Base-by-base conservation (phyloP, 1,140 invertebrate species). In the Scylla paramamosain region DNA sequence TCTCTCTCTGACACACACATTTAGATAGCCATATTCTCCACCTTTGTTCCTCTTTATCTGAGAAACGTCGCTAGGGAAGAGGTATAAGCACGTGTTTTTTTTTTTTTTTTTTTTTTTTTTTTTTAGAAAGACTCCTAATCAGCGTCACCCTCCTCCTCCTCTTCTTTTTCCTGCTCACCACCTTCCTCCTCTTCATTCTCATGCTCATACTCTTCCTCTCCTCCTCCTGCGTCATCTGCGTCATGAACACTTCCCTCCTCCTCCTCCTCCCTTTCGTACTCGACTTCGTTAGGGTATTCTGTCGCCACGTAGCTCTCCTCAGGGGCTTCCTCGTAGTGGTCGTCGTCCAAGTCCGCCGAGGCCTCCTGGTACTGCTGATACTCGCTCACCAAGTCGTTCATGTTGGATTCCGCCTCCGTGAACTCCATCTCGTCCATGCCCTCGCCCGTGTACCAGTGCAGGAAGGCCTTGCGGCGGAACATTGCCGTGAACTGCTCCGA, bases 341-440 rank as follows among this genome's bases (percentile, higher is more conserved):
- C 98, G 96, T 98, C 98, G 4, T 98, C 98, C 95, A 98, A 98
- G 96, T 98, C 98, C 48, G 98, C 98, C 16, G 98, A 98, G 45
- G 98, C 98, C 96, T 98, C 98, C 96, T 99, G 98, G 97, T 99
- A 99, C 97, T 99, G 98, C 97, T 99, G 99, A 97, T 99, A 99
- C 96, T 99, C 98, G 95, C 98, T 98, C 97, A 99, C 99, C 96
- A 98, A 96, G 96, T 98, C 98, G 96, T 98, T 98, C 98, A 98
- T 98, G 97, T 98, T 98, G 88, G 97, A 98, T 96, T 98, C 98
- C 29, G 98, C 98, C 97, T 98, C 98, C 90, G 98, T 98, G 97
- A 98, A 98, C 97, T 98, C 97, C 97, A 97, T 97, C 96, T 97
- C 97, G 95, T 97, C 97, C 97, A 98, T 98, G 31, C 97, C 97